A percentile compares a stretch with the other conserved stretches of the same genome.
phyloP scores from a whole-genome alignment of 2,888 invertebrate genomes.

The Hanleya hanleyi region DNA sequence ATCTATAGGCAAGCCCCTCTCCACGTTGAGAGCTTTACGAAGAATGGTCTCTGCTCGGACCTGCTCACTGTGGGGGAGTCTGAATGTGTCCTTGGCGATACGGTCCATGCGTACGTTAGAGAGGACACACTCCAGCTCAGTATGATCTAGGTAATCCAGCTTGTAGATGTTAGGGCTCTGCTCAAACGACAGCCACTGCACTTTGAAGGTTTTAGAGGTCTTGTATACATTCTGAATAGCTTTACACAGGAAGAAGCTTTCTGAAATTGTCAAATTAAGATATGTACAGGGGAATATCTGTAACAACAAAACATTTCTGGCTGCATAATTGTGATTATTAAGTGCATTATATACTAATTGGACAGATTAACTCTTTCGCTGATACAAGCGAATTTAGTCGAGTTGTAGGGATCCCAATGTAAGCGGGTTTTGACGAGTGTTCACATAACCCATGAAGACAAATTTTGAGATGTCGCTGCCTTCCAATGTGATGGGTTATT shows the following conservation, averaged over 20 bases:
- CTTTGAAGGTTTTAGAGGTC: conserved; percentile 85
- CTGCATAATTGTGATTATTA: not conserved
- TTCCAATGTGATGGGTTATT: too few relatives aligned
- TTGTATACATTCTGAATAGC: conserved; percentile 92
- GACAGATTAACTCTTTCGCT: too few relatives aligned
- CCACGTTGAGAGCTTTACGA: conserved; percentile 86
- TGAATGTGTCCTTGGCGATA: conserved; percentile 82
- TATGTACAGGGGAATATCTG: not conserved
- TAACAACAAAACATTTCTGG: not conserved
- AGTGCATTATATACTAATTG: too few relatives aligned
- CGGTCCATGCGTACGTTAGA: conserved; percentile 85
- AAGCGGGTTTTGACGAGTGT: too few relatives aligned
- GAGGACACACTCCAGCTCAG: conserved; percentile 76
- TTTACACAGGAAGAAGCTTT: conserved; percentile 82
- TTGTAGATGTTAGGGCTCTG: conserved; percentile 80
- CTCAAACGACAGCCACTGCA: conserved; percentile 83
- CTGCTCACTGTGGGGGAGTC: conserved; percentile 83
- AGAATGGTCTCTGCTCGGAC: conserved; percentile 88
- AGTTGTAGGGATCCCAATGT: too few relatives aligned
- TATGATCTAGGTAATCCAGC: conserved; percentile 91
- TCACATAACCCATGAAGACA: too few relatives aligned
- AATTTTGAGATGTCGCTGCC: too few relatives aligned
- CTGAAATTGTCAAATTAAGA: too few relatives aligned
- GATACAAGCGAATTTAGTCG: too few relatives aligned
- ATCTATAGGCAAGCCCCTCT: conserved; percentile 19